Conservation (phyloP, 2,113 vertebrate species). For the Scomber colias region DNA sequence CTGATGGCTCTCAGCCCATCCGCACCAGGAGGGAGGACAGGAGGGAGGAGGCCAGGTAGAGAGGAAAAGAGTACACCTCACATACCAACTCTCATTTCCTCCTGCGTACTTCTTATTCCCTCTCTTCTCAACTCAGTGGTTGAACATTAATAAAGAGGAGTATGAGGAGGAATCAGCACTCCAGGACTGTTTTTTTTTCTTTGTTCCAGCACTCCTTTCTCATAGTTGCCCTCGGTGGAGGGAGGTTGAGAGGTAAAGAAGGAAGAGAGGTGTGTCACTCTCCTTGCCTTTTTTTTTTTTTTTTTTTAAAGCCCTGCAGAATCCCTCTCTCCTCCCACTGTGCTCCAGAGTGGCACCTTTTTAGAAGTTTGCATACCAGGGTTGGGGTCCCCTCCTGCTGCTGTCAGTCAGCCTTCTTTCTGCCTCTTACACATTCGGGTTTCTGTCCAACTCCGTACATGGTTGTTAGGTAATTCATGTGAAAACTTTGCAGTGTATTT, state of each 20-base stretch:
- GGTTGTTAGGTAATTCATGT: conserved; percentile 56
- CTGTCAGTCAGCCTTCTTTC: conserved; percentile 63
- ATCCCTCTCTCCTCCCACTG: conserved; percentile 45
- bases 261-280: conserved; percentile 66
- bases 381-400: conserved; percentile 76
- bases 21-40: conserved; percentile 88
- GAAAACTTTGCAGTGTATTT: conserved; percentile 72
- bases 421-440: conserved; percentile 53
- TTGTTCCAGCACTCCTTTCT: conserved; percentile 60
- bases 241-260: conserved; percentile 60
- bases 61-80: conserved; percentile 38
- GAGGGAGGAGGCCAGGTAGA: conserved; percentile 85
- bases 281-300: conserved; percentile 64
- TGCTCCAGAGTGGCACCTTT: conserved; percentile 65
- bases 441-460: conserved; percentile 54
- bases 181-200: conserved; percentile 55
- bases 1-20: conserved; percentile 80
- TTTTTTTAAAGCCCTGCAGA: conserved; percentile 39
- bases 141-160: conserved; percentile 22
- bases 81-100: conserved; percentile 52
- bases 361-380: conserved; percentile 66
- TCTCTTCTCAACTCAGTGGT: conserved; percentile 35
- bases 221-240: conserved; percentile 30
- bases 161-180: conserved; percentile 45
- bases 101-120: conserved; percentile 31